phyloP scores from a whole-genome alignment of 2,888 invertebrate species.

The Schizaphis graminum region DNA sequence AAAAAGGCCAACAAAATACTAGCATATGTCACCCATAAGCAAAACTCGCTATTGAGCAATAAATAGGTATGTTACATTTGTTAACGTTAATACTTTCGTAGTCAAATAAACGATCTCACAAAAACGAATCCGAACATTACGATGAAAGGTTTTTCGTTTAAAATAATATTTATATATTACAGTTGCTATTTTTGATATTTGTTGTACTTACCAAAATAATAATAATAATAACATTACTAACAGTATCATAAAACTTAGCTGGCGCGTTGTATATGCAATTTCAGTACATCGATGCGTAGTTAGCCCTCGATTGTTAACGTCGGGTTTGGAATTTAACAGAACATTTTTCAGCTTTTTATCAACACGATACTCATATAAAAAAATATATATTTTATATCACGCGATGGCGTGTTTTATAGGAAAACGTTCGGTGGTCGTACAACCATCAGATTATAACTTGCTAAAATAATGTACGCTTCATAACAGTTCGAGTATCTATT shows the following conservation, averaged over 20 bases:
- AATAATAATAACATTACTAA: background rate
- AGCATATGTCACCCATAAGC: background rate
- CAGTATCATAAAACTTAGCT: background rate
- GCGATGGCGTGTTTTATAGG: background rate
- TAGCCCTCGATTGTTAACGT: background rate
- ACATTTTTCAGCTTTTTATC: background rate
- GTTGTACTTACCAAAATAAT: background rate
- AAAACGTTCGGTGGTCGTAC: background rate
- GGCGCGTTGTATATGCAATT: background rate
- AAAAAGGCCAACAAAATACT: background rate
- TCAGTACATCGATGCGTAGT: background rate
- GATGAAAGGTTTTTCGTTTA: background rate
- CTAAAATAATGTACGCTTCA: background rate
- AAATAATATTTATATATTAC: background rate
- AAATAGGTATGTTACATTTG: background rate
- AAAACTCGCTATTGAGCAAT: background rate
- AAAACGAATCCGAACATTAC: background rate
- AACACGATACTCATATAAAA: background rate
- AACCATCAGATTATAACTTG: background rate
- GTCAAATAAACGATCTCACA: background rate
- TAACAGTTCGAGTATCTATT: background rate
- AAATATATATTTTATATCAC: background rate
- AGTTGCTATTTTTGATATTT: background rate
- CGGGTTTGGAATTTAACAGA: background rate
- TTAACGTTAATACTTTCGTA: background rate